A percentile compares a stretch with the other conserved stretches of the same genome.
phyloP scores from a whole-genome alignment of 35 echinoderm and acorn worm species.

The Lytechinus variegatus region DNA sequence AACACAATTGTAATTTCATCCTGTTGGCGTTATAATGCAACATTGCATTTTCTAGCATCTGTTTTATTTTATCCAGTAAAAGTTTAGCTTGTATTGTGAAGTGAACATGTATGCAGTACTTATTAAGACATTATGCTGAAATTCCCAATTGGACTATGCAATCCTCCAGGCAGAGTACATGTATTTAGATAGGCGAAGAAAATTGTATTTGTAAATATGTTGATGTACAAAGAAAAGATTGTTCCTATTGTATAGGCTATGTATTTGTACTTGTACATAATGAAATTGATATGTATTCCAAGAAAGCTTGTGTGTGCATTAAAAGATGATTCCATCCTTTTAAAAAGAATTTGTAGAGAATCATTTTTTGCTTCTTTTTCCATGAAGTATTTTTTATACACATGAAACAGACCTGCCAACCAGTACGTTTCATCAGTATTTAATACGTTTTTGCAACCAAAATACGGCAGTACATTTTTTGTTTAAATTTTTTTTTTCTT shows the following conservation, averaged over 20 bases:
- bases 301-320: neutral
- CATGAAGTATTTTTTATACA: neutral
- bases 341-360: neutral
- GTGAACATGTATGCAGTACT: neutral
- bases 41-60: too few species aligned
- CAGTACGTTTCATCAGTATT: too few species aligned
- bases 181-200: neutral
- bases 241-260: neutral
- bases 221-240: neutral
- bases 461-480: too few species aligned
- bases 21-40: too few species aligned
- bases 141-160: neutral
- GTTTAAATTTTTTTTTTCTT: too few species aligned
- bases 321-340: neutral
- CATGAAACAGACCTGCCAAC: too few species aligned
- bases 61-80: too few species aligned
- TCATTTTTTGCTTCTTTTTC: neutral
- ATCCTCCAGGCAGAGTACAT: neutral
- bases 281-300: conserved; percentile 5
- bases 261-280: neutral
- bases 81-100: too few species aligned
- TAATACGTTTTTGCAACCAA: too few species aligned
- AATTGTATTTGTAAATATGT: neutral
- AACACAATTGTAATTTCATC: too few species aligned
- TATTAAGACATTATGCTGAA: neutral